These are phyloP conservation scores for Drosophila parvula DNA, from an alignment of 1,140 invertebrate genomes.

Conservation along the genomic window DNA sequence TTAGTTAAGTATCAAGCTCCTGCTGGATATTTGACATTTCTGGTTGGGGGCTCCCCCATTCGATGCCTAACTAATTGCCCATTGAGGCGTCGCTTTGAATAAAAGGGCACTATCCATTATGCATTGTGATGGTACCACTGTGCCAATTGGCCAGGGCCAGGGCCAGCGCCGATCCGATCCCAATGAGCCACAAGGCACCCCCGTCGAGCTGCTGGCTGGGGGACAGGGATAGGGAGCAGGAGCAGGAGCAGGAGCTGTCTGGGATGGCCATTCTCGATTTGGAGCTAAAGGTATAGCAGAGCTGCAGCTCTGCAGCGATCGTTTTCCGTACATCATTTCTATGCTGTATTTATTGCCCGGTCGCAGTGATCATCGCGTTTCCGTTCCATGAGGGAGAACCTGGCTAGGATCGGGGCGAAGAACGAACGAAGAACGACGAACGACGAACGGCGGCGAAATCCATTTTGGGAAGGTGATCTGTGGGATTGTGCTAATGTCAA, in stretches of 20 bases:
- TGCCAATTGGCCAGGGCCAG: slow-evolving; percentile 46
- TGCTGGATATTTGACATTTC: slow-evolving; percentile 4
- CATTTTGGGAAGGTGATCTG: slow-evolving; percentile 83
- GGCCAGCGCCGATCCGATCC: slow-evolving; percentile 22
- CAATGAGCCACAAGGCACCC: slow-evolving; percentile 62
- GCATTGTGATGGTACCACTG: slow-evolving; percentile 52
- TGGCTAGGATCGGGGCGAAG: slow-evolving; percentile 37
- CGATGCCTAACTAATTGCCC: slow-evolving; percentile 37
- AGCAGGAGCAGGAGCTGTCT: slow-evolving; percentile 46
- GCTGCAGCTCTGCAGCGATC: slow-evolving; percentile 61
- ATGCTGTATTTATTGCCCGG: slow-evolving; percentile 78
- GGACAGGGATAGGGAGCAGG: slow-evolving; percentile 33
- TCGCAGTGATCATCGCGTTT: slow-evolving; percentile 75
- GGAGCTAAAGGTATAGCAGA: slow-evolving; percentile 33
- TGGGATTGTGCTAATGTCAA: slow-evolving; percentile 84
- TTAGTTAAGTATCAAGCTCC: background rate
- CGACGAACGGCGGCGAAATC: slow-evolving; percentile 70
- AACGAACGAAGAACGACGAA: slow-evolving; percentile 32
- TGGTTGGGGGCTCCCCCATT: slow-evolving; percentile 4
- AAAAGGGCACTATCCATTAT: slow-evolving; percentile 40
- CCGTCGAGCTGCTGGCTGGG: slow-evolving; percentile 67
- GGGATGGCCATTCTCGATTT: slow-evolving; percentile 42
- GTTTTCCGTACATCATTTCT: slow-evolving; percentile 82
- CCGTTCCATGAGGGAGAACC: slow-evolving; percentile 55
- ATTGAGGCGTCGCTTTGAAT: slow-evolving; percentile 32